Evolutionary conservation across 2,888 invertebrate genomes (phyloP).

Genomic region (Tipula vernalis): DNA sequence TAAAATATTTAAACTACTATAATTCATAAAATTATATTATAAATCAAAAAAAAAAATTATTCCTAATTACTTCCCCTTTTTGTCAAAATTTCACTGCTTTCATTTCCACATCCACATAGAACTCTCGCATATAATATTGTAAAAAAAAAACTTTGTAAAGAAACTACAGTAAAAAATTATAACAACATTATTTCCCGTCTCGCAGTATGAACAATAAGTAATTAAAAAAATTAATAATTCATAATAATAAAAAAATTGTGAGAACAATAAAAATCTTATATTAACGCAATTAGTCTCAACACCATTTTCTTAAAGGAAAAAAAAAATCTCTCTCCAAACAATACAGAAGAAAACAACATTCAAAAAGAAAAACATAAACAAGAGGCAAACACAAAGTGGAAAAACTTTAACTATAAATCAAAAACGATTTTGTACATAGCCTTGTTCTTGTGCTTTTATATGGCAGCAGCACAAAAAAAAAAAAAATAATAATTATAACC

Average conservation of each 20-base stretch:
- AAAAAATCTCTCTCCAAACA: neutral
- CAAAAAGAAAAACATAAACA: neutral
- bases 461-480: neutral
- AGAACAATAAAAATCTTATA: neutral
- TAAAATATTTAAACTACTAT: neutral
- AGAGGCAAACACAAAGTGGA: neutral
- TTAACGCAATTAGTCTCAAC: slow-evolving; percentile 4
- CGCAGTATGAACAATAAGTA: slow-evolving; percentile 4
- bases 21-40: neutral
- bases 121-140: neutral
- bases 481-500: neutral
- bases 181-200: neutral
- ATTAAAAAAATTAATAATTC: slow-evolving; percentile 4
- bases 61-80: neutral
- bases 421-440: neutral
- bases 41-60: neutral
- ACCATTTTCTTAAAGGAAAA: neutral
- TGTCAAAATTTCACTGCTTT: neutral
- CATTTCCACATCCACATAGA: neutral
- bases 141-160: neutral
- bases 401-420: slow-evolving; percentile 4
- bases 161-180: neutral
- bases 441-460: neutral
- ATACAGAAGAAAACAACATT: neutral
- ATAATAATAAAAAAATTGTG: neutral